Evolutionary conservation across 2,113 vertebrate genomes (phyloP).

Genomic region (Myotis lucifugus): DNA sequence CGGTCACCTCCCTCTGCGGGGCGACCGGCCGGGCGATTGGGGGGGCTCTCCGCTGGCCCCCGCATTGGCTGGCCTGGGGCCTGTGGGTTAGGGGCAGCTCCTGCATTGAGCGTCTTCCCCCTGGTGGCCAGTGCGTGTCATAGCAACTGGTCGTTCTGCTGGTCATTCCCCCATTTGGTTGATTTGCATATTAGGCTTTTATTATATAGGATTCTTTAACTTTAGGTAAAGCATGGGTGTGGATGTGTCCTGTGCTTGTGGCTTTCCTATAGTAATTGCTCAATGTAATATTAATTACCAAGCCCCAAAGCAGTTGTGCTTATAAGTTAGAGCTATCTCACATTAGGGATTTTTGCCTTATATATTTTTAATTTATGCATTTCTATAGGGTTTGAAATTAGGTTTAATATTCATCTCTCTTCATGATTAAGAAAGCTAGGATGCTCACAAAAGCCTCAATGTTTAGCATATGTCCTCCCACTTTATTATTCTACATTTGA

Average conservation of each 20-base stretch:
- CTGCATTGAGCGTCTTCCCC: too few species aligned
- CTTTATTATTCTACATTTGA: background rate
- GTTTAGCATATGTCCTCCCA: background rate
- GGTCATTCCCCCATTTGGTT: too few species aligned
- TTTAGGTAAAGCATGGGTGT: background rate
- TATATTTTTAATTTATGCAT: background rate
- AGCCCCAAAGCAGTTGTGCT: background rate
- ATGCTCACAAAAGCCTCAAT: background rate
- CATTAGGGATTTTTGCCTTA: background rate
- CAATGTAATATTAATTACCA: conserved; percentile 42
- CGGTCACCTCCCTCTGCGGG: too few species aligned
- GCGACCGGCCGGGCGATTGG: too few species aligned
- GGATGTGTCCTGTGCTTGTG: conserved; percentile 14
- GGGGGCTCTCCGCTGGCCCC: too few species aligned
- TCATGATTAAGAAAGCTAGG: background rate
- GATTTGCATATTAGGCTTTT: too few species aligned
- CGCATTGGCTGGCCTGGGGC: too few species aligned
- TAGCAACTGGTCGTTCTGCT: too few species aligned
- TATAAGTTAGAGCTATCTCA: background rate
- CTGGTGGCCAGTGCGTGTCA: too few species aligned
- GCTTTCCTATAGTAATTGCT: conserved; percentile 43
- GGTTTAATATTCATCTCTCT: background rate
- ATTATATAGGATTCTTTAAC: conserved; percentile 7
- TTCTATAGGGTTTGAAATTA: background rate
- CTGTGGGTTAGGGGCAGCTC: too few species aligned